phyloP scores from a whole-genome alignment of 2,888 invertebrate genomes.

The Acronicta aceris region DNA sequence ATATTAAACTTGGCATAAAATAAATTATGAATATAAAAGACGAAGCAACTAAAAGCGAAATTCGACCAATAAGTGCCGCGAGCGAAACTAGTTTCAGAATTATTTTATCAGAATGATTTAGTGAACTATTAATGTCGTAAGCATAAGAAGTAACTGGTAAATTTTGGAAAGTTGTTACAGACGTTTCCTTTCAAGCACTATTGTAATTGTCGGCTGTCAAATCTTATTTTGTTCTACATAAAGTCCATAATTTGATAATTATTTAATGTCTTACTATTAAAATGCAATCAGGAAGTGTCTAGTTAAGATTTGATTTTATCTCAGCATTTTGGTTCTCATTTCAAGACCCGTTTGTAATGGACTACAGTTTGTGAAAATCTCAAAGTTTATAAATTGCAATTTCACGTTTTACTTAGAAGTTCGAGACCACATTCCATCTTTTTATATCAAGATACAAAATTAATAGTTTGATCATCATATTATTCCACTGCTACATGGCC shows the following conservation, averaged over 20 bases:
- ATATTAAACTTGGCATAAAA: constrained; percentile 45
- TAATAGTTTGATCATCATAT: not conserved
- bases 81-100: constrained; percentile 52
- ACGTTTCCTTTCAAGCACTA: constrained; percentile 37
- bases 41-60: constrained; percentile 58
- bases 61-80: constrained; percentile 51
- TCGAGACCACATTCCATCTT: not conserved
- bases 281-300: constrained; percentile 4
- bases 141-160: constrained; percentile 60
- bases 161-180: constrained; percentile 69
- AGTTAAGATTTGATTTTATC: constrained; percentile 7
- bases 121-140: constrained; percentile 48
- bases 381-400: not conserved
- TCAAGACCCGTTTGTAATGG: not conserved
- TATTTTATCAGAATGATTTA: constrained; percentile 56
- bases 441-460: not conserved
- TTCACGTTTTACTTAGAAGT: constrained; percentile 1
- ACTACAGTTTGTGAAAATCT: not conserved
- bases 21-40: constrained; percentile 54
- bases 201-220: constrained; percentile 7
- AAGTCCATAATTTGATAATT: constrained; percentile 15
- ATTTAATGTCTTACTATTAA: not conserved
- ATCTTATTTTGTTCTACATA: constrained; percentile 25
- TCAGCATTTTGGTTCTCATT: not conserved
- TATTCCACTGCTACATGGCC: constrained; percentile 2